Percentiles rank a stretch among this genome's conserved stretches.
Conservation (phyloP, 2,797 vertebrate genomes). For the Vipera ursinii region DNA sequence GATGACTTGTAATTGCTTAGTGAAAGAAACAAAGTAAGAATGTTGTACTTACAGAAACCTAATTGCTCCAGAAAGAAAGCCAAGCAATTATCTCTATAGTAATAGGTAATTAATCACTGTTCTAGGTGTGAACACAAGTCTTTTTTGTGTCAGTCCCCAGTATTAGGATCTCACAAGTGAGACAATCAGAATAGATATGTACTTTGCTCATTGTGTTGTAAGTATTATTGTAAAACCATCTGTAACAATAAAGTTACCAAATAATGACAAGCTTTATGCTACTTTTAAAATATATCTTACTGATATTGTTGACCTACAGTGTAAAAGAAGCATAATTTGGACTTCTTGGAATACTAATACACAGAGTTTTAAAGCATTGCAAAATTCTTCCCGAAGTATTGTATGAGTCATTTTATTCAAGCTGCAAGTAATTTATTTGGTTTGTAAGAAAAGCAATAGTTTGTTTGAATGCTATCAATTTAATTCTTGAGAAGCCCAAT, state of each 20-base stretch:
- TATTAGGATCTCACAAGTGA: constrained; percentile 1
- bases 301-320: background rate
- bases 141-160: constrained; percentile 4
- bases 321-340: background rate
- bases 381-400: background rate
- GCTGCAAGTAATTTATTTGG: background rate
- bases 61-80: constrained; percentile 27
- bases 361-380: background rate
- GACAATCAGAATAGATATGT: background rate
- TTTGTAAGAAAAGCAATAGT: background rate
- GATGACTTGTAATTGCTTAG: constrained; percentile 34
- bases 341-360: background rate
- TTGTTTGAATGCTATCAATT: background rate
- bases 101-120: background rate
- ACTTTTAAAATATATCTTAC: background rate
- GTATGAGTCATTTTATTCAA: background rate
- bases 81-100: background rate
- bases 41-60: constrained; percentile 9
- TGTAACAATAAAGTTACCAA: background rate
- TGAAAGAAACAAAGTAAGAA: constrained; percentile 29
- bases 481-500: background rate
- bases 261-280: background rate
- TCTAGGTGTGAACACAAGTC: constrained; percentile 7
- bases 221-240: background rate
- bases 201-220: background rate